Evolutionary conservation across 2,797 vertebrate genomes (phyloP), one percentile per base, ranked within the genome.

Genomic region (Urophycis tenuis): DNA sequence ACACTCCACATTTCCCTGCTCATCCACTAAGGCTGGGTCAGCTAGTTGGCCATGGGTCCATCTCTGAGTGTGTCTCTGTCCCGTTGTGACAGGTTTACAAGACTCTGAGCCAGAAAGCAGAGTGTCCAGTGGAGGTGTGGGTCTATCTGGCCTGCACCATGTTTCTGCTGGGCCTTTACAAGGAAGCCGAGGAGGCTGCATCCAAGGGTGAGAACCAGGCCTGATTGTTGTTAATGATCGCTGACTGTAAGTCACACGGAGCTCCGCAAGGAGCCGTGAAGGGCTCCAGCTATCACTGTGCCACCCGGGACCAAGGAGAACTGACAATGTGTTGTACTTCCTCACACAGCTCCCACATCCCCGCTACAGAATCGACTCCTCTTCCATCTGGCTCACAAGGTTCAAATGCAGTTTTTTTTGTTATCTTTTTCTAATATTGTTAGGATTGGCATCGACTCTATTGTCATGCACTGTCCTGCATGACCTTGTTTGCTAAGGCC

Each of bases 381-480:
- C 71, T 99, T 99, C 91, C 97, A 99, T 87, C 89, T 99, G 92
- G 97, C 97, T 75, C 96, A 99, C 87, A 99, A 99, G 97, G 97
- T 99, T 88, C 74, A 80, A 73, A 72, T 73, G 45, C 79, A n/a
- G n/a, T 32, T 78, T n/a, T 81, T 39, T 60, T 33, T 39, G 12
- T 79, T 3, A 49, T 36, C 17, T 73, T 34, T 73, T 29, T 1
- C 75, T 4, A 41, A 2, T 73, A 9, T 8, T 36, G 25, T n/a
- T n/a, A n/a, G n/a, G n/a, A n/a, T n/a, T n/a, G n/a, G n/a, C n/a
- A n/a, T n/a, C n/a, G n/a, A 36, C 35, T 36, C 35, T 64, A 64
- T 64, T 64, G 9, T 67, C 10, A 14, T 67, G 22, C 53, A 31
- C 15, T 33, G 7, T 33, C 34, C 30, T 36, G 11, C 4, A 35